Conservation (phyloP, 1,140 invertebrate genomes). For the Brachionus paranguensis region DNA sequence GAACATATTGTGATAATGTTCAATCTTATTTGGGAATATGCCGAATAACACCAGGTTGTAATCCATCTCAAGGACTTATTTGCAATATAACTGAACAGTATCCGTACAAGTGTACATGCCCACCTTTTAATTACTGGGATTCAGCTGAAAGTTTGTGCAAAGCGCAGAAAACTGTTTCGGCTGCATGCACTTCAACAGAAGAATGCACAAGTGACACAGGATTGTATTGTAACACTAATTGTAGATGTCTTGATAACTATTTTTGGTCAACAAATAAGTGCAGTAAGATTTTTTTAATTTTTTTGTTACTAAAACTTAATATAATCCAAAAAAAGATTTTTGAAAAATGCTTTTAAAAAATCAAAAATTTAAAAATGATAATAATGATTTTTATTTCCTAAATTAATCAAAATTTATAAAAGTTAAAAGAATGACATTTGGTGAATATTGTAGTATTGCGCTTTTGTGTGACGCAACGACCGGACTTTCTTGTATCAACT, state of each 20-base stretch:
- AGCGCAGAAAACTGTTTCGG: background rate
- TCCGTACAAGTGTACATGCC: slow-evolving; percentile 8
- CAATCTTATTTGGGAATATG: slow-evolving; percentile 10
- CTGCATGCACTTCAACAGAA: background rate
- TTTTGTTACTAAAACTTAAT: no score
- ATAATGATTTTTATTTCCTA: no score
- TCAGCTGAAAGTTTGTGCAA: background rate
- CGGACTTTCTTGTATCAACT: background rate
- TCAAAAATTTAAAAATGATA: no score
- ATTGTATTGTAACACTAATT: background rate
- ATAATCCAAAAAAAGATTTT: no score
- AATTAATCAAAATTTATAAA: background rate
- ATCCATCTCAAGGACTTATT: background rate
- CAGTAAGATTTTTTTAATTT: background rate
- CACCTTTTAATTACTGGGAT: background rate
- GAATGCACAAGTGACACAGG: background rate
- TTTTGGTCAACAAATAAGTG: background rate
- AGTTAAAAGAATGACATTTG: background rate
- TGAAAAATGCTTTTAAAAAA: no score
- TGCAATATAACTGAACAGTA: background rate
- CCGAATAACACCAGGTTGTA: background rate
- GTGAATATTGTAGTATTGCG: background rate
- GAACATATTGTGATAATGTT: slow-evolving; percentile 4
- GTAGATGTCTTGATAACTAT: background rate
- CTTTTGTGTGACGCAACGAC: background rate